Base-by-base conservation (phyloP, 2,888 invertebrate genomes). In the Drosophila diplacantha region DNA sequence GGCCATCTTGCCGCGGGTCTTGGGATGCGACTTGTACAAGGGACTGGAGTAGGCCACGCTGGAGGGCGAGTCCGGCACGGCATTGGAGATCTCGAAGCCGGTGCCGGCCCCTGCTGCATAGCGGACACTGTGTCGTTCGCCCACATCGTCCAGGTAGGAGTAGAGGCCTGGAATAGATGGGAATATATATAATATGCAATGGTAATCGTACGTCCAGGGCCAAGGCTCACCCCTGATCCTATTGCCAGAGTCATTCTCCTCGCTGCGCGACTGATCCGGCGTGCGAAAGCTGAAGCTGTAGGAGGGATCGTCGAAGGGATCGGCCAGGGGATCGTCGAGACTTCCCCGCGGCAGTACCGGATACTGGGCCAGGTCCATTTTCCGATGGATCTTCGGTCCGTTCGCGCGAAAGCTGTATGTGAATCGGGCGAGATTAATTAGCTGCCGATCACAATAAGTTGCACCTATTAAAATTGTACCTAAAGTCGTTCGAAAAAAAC, bases 251-350 rank as follows among this genome's bases (percentile, higher is more conserved):
- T 93, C 92, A 34, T 91, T 90, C 61, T 90, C 90, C 86, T 94
- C 94, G 69, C 91, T 91, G 75, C 93, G 91, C 12, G 91, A 91
- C 74, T 93, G 92, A 2, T 92, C 92, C 44, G 92, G 88, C 0
- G 93, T 93, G 74, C 92, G 91, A 74, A 92, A 92, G 54, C 90
- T 91, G 83, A 92, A 94, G 56, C 91, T 91, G 85, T 94, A 94
- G 71, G 93, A 93, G 2, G 94, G 93, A 87, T 94, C 94, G 83
- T 94, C 94, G 72, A 90, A 93, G 14, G 94, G 94, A 86, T 94
- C 94, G 74, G 92, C 92, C 77, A 92, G 92, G 1, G 93, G 93
- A 85, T 93, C 93, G 75, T 93, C 93, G 56, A 91, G 91, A 73
- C 91, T 92, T 11, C 93, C 93, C 47, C 92, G 90, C 8, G 92